These are phyloP conservation scores for Baronia brevicornis DNA, from an alignment of 2,888 invertebrate species.

Conservation along the genomic window DNA sequence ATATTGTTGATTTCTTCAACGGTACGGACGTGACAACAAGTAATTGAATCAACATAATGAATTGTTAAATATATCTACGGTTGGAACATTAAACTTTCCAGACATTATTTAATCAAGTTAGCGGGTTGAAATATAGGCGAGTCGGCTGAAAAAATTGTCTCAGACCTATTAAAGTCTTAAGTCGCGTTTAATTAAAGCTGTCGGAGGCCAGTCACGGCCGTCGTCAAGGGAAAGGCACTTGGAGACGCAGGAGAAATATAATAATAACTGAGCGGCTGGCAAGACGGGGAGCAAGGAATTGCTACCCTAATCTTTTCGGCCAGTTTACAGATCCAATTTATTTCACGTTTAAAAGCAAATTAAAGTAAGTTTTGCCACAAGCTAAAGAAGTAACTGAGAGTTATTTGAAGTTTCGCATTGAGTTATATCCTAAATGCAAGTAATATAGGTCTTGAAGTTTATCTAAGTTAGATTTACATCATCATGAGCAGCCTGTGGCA, in stretches of 20 bases:
- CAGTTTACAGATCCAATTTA: conserved; percentile 12
- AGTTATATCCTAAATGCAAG: too few relatives aligned
- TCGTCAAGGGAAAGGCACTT: conserved; percentile 24
- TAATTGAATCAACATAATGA: conserved; percentile 15
- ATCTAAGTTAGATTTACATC: too few relatives aligned
- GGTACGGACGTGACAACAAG: too few relatives aligned
- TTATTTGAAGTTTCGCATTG: too few relatives aligned
- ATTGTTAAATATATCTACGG: too few relatives aligned
- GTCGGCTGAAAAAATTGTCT: conserved; percentile 38
- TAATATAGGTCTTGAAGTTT: too few relatives aligned
- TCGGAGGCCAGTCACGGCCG: conserved; percentile 32
- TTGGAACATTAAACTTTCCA: conserved; percentile 53
- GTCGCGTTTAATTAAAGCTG: conserved; percentile 56
- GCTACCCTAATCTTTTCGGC: conserved; percentile 21
- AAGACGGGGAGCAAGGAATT: conserved; percentile 24
- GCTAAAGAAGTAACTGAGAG: too few relatives aligned
- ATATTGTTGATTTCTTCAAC: too few relatives aligned
- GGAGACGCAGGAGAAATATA: conserved; percentile 29
- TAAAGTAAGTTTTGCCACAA: too few relatives aligned
- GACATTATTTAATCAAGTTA: conserved; percentile 50
- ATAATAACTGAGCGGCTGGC: conserved; percentile 26
- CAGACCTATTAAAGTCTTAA: conserved; percentile 59
- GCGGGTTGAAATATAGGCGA: conserved; percentile 35
- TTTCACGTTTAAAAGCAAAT: conserved; percentile 11
- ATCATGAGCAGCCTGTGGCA: too few relatives aligned